phyloP scores from a whole-genome alignment of 1,140 invertebrate species.

The Drosophila nasuta region DNA sequence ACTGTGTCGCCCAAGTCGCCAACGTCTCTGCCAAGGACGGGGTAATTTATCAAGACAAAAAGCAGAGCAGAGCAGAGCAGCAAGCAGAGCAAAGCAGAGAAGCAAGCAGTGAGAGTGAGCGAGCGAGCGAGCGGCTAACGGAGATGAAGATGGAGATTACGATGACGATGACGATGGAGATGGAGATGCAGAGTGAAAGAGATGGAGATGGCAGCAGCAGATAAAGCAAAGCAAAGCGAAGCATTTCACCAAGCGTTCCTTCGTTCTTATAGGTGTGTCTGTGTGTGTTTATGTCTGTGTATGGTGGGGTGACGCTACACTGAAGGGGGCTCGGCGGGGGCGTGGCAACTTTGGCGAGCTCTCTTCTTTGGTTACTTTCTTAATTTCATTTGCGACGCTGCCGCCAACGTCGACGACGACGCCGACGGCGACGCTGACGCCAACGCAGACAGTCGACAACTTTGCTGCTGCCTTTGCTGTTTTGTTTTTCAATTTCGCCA shows the following conservation, averaged over 20 bases:
- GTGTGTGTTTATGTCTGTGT: conserved; percentile 17
- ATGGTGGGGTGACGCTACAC: background rate
- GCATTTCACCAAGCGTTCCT: conserved; percentile 42
- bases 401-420: conserved; percentile 16
- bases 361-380: conserved; percentile 80
- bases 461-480: conserved; percentile 76
- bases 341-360: conserved; percentile 54
- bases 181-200: conserved; percentile 12
- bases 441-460: conserved; percentile 54
- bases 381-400: conserved; percentile 76
- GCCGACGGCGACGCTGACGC: conserved; percentile 32
- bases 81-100: background rate
- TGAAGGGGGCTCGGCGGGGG: background rate
- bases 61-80: conserved; percentile 34
- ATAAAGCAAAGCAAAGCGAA: conserved; percentile 48
- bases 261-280: conserved; percentile 18
- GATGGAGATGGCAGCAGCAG: conserved; percentile 38
- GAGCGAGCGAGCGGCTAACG: background rate
- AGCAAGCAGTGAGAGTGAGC: background rate
- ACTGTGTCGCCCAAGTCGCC: conserved; percentile 69
- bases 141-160: conserved; percentile 16
- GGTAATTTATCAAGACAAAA: conserved; percentile 83
- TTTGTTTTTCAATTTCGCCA: conserved; percentile 80
- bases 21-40: conserved; percentile 76
- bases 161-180: conserved; percentile 13